Conservation (phyloP, 2,113 vertebrate genomes). For the Lontra canadensis region DNA sequence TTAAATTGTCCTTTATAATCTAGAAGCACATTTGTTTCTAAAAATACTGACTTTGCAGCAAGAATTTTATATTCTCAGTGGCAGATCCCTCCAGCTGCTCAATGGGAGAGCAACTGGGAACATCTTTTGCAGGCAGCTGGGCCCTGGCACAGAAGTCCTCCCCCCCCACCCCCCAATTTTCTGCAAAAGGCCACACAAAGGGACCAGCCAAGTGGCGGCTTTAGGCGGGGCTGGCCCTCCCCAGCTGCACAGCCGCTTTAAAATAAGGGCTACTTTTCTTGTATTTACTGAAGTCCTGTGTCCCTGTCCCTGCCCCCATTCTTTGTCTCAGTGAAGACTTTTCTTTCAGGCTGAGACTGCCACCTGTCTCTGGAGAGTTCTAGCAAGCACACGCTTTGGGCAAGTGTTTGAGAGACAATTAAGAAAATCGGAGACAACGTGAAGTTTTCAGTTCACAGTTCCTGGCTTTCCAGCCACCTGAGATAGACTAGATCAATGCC, state of each 20-base stretch:
- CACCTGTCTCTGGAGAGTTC: slow-evolving; percentile 80
- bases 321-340: slow-evolving; percentile 62
- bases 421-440: slow-evolving; percentile 80
- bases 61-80: neutral
- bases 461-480: slow-evolving; percentile 77
- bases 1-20: neutral
- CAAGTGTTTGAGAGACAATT: slow-evolving; percentile 82
- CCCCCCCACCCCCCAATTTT: neutral
- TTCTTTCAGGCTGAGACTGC: slow-evolving; percentile 41
- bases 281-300: neutral
- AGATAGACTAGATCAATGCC: slow-evolving; percentile 80
- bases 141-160: neutral
- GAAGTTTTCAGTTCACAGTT: slow-evolving; percentile 80
- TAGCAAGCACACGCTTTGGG: slow-evolving; percentile 76
- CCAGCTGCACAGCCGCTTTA: neutral
- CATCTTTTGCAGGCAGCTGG: neutral
- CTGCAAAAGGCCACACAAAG: neutral
- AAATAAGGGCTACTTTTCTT: neutral
- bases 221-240: neutral
- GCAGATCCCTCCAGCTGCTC: neutral
- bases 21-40: neutral
- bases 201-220: neutral
- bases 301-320: neutral
- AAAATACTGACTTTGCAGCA: neutral
- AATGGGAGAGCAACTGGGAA: neutral